These are phyloP conservation scores for Rhinogobio ventralis DNA, from an alignment of 2,797 vertebrate genomes.

Conservation along the genomic window DNA sequence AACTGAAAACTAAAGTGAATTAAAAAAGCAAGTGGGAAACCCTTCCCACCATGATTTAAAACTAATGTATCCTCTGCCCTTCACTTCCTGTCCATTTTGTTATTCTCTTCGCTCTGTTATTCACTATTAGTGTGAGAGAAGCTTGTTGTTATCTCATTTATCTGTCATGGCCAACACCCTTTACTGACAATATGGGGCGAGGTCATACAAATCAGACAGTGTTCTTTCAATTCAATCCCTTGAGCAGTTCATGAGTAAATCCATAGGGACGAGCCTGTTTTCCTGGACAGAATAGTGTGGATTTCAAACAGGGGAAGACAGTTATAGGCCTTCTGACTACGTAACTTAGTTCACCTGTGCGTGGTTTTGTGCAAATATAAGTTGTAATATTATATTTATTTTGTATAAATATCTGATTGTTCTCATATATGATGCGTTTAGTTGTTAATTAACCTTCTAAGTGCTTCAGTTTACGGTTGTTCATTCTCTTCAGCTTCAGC, in stretches of 20 bases:
- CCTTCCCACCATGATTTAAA: not conserved
- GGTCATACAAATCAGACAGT: conserved; percentile 65
- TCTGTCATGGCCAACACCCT: conserved; percentile 14
- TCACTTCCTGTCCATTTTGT: conserved; percentile 1
- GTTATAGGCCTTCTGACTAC: too few species aligned
- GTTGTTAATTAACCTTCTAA: too few species aligned
- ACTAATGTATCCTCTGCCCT: not conserved
- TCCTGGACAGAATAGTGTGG: conserved; percentile 61
- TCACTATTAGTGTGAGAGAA: not conserved
- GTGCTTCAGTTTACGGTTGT: too few species aligned
- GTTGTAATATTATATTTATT: too few species aligned
- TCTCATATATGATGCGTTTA: too few species aligned
- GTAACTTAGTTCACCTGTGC: too few species aligned
- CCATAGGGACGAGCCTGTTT: conserved; percentile 56
- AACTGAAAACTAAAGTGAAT: not conserved
- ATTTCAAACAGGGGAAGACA: too few species aligned
- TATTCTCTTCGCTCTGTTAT: not conserved
- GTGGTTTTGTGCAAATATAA: too few species aligned
- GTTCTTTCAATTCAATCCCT: conserved; percentile 47
- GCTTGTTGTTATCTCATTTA: conserved; percentile 16
- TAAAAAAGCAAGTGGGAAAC: not conserved
- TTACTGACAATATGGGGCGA: conserved; percentile 55
- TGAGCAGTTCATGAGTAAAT: conserved; percentile 61
- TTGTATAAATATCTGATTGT: too few species aligned
- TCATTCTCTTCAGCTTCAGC: too few species aligned